Base-by-base conservation (phyloP, 1,140 invertebrate genomes). In the Metopolophium dirhodum region DNA sequence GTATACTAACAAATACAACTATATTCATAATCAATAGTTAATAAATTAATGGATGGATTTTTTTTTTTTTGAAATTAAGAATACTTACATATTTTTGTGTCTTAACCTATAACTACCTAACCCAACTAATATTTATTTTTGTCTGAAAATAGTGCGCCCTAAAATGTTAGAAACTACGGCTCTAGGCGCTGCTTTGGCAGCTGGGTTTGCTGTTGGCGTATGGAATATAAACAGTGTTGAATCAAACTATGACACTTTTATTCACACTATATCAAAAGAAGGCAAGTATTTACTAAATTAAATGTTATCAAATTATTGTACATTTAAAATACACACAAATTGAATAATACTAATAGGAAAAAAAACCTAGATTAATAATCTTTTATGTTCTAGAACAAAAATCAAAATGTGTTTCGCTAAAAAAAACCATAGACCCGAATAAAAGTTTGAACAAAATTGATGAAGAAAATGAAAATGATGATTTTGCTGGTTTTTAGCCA, bases 181-280 rank as follows among this genome's bases (percentile, higher is more conserved):
- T 0, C 95, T 99, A 20, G 99, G 99, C 47, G 98, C 97, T n/a
- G 99, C 99, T 61, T 98, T 99, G 95, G 98, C 98, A 87, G 98
- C 98, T 7, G 98, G 98, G 1, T 95, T 96, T 90, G 98, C 98
- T 4, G 95, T 97, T 94, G 96, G 97, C 88, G 95, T 97, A 82
- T 97, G 95, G 95, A 96, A 96, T 94, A 95, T 96, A 94, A 95
- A 94, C 14, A 94, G 95, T 94, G 94, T 94, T 93, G 95, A 94
- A 94, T 94, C 94, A 83, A 94, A 94, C 94, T 96, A 95, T 26
- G 97, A 96, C 61, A 96, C 96, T n/a, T 98, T 98, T 94, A 95
- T 94, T 14, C 97, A 97, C 0, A 94, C 95, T 35, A 96, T 98
- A 88, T 35, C 45, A 22, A 30, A 35, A 51, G 47, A 49, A 20